Percentiles rank a stretch among this genome's conserved stretches.
phyloP scores from a whole-genome alignment of 23 tunicate genomes.

The Styela clava region DNA sequence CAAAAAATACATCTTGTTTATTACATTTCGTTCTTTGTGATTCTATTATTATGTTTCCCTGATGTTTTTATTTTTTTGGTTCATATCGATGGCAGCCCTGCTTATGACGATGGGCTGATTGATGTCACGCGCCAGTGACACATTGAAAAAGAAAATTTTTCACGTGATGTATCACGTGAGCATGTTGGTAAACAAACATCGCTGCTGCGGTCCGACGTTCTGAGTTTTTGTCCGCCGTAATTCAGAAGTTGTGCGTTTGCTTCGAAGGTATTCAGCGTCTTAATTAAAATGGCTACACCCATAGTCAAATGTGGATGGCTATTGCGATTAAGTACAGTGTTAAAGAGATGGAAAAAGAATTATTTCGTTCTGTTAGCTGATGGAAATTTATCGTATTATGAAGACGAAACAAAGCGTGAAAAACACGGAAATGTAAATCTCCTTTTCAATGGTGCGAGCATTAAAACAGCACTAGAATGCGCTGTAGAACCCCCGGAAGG shows the following conservation, averaged over 20 bases:
- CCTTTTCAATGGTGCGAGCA: conserved; percentile 30
- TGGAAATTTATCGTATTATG: conserved; percentile 70
- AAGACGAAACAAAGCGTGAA: conserved; percentile 49
- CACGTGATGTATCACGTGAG: neutral
- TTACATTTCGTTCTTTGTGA: too few species aligned
- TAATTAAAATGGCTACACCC: conserved; percentile 36
- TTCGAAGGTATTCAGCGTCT: too few species aligned
- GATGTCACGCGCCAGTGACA: neutral
- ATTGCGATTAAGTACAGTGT: conserved; percentile 45
- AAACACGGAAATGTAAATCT: conserved; percentile 65
- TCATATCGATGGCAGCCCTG: too few species aligned
- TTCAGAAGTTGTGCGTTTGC: too few species aligned
- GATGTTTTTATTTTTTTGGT: too few species aligned
- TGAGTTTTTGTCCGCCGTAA: too few species aligned
- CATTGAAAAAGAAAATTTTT: neutral
- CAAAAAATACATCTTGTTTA: too few species aligned
- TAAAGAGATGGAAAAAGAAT: conserved; percentile 75
- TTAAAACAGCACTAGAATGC: conserved; percentile 83
- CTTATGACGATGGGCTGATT: too few species aligned
- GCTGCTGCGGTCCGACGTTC: too few species aligned
- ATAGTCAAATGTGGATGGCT: conserved; percentile 51
- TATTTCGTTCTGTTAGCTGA: conserved; percentile 77
- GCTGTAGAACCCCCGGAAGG: conserved; percentile 63
- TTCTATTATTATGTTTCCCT: too few species aligned
- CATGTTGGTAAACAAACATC: neutral